Percentiles rank a stretch among this genome's conserved stretches.
Conservation (phyloP, 2,888 invertebrate species). For the Stramonita haemastoma region DNA sequence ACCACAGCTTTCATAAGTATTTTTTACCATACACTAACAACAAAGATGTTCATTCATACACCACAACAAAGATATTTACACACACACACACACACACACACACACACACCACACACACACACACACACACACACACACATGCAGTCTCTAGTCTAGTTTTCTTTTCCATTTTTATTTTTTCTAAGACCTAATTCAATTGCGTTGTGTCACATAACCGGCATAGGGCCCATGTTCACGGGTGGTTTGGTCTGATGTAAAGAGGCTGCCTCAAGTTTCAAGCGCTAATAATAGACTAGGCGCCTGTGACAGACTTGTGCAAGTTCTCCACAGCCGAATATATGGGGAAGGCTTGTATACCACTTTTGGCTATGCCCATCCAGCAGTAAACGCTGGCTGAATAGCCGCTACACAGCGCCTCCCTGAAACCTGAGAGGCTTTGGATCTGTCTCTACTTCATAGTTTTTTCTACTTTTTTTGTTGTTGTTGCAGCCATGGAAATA, state of each 20-base stretch:
- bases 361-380: background rate
- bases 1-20: too few species aligned
- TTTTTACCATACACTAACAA: too few species aligned
- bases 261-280: background rate
- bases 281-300: constrained; percentile 12
- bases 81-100: too few species aligned
- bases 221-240: background rate
- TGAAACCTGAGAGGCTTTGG: background rate
- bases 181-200: background rate
- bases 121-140: too few species aligned
- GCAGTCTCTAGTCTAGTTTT: background rate
- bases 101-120: too few species aligned
- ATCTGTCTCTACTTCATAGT: background rate
- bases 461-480: background rate
- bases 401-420: background rate
- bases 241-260: constrained; percentile 13
- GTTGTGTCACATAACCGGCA: constrained; percentile 15
- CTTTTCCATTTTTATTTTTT: too few species aligned
- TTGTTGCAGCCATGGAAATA: too few species aligned
- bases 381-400: constrained; percentile 8
- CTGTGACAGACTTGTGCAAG: background rate
- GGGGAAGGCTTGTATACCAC: background rate
- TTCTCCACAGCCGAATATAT: too few species aligned
- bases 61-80: too few species aligned
- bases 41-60: too few species aligned